Evolutionary conservation across 1,140 invertebrate species (phyloP).

Genomic region (Tetramorium parvispinum): DNA sequence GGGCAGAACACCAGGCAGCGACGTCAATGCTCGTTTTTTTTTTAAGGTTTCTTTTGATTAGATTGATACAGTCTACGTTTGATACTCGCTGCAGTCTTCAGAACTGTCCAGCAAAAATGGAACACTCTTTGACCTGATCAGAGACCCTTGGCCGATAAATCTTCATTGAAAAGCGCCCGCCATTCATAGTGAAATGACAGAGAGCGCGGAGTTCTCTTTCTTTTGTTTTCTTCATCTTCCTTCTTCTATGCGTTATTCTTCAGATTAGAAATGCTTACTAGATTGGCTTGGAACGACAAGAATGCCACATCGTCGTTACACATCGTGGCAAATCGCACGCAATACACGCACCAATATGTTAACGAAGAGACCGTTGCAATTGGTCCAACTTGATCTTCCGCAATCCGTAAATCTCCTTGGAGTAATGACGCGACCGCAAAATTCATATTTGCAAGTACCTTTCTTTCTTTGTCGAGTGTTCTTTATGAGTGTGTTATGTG

Average conservation of each 20-base stretch:
- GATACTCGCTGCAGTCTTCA: slow-evolving; percentile 85
- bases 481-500: slow-evolving; percentile 21
- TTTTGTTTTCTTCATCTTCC: slow-evolving; percentile 25
- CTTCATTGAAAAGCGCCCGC: slow-evolving; percentile 63
- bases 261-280: slow-evolving; percentile 51
- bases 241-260: slow-evolving; percentile 17
- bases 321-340: slow-evolving; percentile 59
- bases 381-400: slow-evolving; percentile 49
- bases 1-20: slow-evolving; percentile 75
- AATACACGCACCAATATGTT: slow-evolving; percentile 23
- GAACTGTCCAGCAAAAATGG: slow-evolving; percentile 83
- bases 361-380: slow-evolving; percentile 48
- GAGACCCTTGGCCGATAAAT: slow-evolving; percentile 78
- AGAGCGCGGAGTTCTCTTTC: slow-evolving; percentile 38
- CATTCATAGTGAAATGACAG: not conserved
- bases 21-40: slow-evolving; percentile 78
- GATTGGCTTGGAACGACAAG: slow-evolving; percentile 58
- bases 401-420: slow-evolving; percentile 34
- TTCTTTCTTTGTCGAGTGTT: slow-evolving; percentile 28
- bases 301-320: slow-evolving; percentile 45
- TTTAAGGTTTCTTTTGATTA: slow-evolving; percentile 83
- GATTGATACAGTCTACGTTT: slow-evolving; percentile 86
- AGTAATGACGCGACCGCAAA: slow-evolving; percentile 53
- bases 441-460: slow-evolving; percentile 37
- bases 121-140: slow-evolving; percentile 83